phyloP scores from a whole-genome alignment of 2,888 invertebrate genomes.

The Zhuqinia jingwanae region DNA sequence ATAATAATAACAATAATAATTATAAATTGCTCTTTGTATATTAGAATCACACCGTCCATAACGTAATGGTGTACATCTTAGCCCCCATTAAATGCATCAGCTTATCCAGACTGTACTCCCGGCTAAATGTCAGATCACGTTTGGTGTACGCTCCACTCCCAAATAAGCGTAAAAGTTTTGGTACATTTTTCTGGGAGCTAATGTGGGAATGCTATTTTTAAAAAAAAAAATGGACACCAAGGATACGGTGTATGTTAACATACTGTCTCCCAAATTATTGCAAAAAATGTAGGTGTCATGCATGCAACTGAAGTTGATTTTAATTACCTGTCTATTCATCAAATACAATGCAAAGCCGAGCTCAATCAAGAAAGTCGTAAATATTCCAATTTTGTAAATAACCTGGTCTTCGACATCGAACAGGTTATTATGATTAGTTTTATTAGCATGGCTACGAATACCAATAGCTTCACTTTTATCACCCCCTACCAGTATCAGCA shows the following conservation, averaged over 20 bases:
- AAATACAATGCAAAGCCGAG: background rate
- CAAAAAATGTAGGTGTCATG: background rate
- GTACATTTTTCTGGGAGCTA: background rate
- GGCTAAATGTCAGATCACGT: background rate
- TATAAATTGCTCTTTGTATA: no score
- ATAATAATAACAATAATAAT: no score
- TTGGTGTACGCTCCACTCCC: background rate
- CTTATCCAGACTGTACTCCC: background rate
- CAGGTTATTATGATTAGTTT: no score
- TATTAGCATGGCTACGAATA: no score
- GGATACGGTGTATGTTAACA: no score
- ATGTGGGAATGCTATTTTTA: slow-evolving; percentile 14
- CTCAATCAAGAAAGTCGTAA: background rate
- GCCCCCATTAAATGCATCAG: background rate
- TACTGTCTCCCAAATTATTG: background rate
- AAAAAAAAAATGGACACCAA: background rate
- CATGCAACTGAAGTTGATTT: background rate
- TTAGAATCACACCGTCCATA: background rate
- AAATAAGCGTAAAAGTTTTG: background rate
- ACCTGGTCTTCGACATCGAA: background rate
- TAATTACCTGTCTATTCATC: background rate
- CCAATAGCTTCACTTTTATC: no score
- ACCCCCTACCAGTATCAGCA: no score
- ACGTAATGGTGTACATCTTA: background rate
- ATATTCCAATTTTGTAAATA: no score